Evolutionary conservation across 2,797 vertebrate genomes (phyloP).

Genomic region (Acanthurus lineatus): DNA sequence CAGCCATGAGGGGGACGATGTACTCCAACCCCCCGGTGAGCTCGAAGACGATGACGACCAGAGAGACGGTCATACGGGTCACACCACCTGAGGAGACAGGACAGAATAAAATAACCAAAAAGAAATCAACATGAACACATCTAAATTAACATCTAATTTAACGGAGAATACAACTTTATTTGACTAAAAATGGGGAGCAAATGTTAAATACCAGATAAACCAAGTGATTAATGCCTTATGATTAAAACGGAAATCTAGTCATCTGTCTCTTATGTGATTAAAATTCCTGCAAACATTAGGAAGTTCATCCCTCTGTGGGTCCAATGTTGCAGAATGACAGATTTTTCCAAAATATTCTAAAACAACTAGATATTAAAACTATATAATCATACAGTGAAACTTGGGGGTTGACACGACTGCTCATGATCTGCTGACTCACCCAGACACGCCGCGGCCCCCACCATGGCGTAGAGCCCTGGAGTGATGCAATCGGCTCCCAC

Average conservation of each 20-base stretch:
- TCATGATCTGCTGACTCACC: conserved; percentile 84
- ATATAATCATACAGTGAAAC: neutral
- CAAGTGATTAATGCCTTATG: neutral
- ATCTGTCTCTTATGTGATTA: neutral
- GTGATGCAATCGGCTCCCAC: conserved; percentile 99
- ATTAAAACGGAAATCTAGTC: neutral
- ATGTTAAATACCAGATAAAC: neutral
- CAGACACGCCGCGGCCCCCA: conserved; percentile 96
- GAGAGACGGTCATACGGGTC: conserved; percentile 98
- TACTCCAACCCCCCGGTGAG: conserved; percentile 98
- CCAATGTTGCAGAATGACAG: neutral
- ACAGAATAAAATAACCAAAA: no score
- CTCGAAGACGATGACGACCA: conserved; percentile 99
- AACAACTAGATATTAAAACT: neutral
- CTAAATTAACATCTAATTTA: no score
- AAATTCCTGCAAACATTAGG: neutral
- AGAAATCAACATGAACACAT: neutral
- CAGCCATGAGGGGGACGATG: conserved; percentile 99
- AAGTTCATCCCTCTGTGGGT: no score
- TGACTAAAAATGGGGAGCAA: no score
- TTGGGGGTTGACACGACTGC: no score
- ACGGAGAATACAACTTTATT: no score
- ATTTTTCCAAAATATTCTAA: neutral
- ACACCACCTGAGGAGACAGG: conserved; percentile 89
- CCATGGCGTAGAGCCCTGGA: conserved; percentile 98